These are phyloP conservation scores for Drosophila arawakana DNA, from an alignment of 1,140 invertebrate genomes.

Conservation along the genomic window DNA sequence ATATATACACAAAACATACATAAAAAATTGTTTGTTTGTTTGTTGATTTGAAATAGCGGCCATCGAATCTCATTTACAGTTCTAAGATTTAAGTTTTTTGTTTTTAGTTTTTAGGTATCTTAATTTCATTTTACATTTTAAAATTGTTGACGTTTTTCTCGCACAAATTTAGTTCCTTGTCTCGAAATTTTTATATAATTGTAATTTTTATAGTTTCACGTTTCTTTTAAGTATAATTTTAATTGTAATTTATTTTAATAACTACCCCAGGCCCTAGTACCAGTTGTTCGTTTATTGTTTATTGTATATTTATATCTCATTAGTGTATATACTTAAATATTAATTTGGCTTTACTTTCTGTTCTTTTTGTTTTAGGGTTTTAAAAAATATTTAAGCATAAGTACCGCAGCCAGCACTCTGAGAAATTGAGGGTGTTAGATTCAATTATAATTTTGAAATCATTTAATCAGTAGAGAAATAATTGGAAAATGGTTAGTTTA, in stretches of 20 bases:
- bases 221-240: slow-evolving; percentile 41
- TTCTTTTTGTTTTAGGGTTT: slow-evolving; percentile 42
- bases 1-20: slow-evolving; percentile 79
- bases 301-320: slow-evolving; percentile 54
- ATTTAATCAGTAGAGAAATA: slow-evolving; percentile 4
- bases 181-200: slow-evolving; percentile 55
- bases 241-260: slow-evolving; percentile 53
- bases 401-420: slow-evolving; percentile 53
- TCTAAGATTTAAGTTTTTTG: slow-evolving; percentile 27
- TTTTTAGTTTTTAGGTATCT: slow-evolving; percentile 27
- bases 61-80: slow-evolving; percentile 56
- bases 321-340: slow-evolving; percentile 65
- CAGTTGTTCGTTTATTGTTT: slow-evolving; percentile 46
- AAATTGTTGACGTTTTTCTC: slow-evolving; percentile 45
- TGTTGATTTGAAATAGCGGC: slow-evolving; percentile 55
- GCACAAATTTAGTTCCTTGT: slow-evolving; percentile 60
- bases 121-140: slow-evolving; percentile 65
- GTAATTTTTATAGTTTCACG: slow-evolving; percentile 41
- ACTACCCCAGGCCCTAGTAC: slow-evolving; percentile 78
- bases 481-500: slow-evolving; percentile 2
- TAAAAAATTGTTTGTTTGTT: slow-evolving; percentile 64
- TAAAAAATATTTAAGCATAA: slow-evolving; percentile 48
- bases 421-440: slow-evolving; percentile 2
- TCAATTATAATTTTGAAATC: slow-evolving; percentile 11
- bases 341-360: slow-evolving; percentile 79